These are phyloP conservation scores for Morone saxatilis DNA, from an alignment of 2,113 vertebrate species.

Conservation along the genomic window DNA sequence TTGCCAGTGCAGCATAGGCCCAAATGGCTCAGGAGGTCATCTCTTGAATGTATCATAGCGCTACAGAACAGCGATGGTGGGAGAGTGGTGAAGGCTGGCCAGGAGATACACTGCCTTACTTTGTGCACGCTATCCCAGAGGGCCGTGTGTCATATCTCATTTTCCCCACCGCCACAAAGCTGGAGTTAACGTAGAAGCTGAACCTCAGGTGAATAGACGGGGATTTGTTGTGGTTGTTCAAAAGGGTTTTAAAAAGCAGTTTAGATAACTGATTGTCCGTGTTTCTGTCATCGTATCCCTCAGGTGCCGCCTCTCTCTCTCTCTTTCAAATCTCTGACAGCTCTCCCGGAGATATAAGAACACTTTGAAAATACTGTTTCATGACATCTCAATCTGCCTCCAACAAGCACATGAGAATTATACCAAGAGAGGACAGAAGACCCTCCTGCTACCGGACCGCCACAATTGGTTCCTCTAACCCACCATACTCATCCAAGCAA, in stretches of 20 bases:
- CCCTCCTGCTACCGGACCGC: no score
- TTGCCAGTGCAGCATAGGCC: not conserved
- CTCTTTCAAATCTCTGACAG: conserved; percentile 25
- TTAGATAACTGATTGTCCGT: conserved; percentile 39
- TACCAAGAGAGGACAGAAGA: not conserved
- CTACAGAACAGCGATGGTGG: not conserved
- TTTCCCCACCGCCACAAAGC: not conserved
- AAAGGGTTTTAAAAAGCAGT: conserved; percentile 26
- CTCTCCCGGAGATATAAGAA: conserved; percentile 1
- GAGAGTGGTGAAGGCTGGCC: not conserved
- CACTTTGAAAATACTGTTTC: conserved; percentile 32
- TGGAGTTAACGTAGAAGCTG: conserved; percentile 7
- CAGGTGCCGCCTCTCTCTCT: not conserved
- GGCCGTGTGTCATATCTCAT: conserved; percentile 16
- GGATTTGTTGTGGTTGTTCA: conserved; percentile 11
- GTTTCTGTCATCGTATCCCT: conserved; percentile 42
- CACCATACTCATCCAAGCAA: no score
- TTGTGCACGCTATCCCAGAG: conserved; percentile 4
- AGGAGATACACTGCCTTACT: not conserved
- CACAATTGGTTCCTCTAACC: no score
- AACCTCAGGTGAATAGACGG: conserved; percentile 9
- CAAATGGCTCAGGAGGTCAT: not conserved
- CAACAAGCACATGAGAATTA: not conserved
- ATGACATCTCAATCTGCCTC: conserved; percentile 24
- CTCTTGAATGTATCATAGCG: not conserved